phyloP scores from a whole-genome alignment of 2,888 invertebrate species.

The Cephus sareptanus region DNA sequence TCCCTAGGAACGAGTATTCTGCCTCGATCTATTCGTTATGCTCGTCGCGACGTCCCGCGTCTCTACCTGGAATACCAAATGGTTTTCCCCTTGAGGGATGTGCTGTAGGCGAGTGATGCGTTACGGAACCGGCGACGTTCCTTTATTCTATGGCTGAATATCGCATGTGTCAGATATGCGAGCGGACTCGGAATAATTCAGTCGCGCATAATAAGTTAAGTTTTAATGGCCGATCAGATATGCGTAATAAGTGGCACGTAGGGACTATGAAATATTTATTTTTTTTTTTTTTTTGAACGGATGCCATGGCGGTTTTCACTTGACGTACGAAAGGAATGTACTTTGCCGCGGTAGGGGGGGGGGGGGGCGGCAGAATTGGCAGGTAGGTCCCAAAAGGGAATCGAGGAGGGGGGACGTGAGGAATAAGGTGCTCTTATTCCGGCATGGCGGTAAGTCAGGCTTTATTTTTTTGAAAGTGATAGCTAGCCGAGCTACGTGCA shows the following conservation, averaged over 20 bases:
- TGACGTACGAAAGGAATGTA: background rate
- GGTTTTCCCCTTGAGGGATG: background rate
- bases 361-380: conserved; percentile 3
- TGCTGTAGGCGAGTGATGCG: background rate
- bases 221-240: background rate
- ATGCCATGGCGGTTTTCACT: background rate
- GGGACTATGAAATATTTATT: background rate
- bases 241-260: background rate
- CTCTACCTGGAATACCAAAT: background rate
- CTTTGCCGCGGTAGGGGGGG: background rate
- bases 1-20: background rate
- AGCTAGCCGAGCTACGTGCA: conserved; percentile 30
- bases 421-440: background rate
- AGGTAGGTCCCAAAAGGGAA: conserved; percentile 11
- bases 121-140: background rate
- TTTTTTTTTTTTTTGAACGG: background rate
- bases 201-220: background rate
- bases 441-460: background rate
- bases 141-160: background rate
- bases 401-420: conserved; percentile 4
- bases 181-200: background rate
- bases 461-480: conserved; percentile 16
- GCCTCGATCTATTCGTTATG: background rate
- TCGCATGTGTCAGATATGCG: background rate
- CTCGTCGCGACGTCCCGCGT: background rate